phyloP scores from a whole-genome alignment of 1,140 invertebrate species.

The Euwallacea fornicatus region DNA sequence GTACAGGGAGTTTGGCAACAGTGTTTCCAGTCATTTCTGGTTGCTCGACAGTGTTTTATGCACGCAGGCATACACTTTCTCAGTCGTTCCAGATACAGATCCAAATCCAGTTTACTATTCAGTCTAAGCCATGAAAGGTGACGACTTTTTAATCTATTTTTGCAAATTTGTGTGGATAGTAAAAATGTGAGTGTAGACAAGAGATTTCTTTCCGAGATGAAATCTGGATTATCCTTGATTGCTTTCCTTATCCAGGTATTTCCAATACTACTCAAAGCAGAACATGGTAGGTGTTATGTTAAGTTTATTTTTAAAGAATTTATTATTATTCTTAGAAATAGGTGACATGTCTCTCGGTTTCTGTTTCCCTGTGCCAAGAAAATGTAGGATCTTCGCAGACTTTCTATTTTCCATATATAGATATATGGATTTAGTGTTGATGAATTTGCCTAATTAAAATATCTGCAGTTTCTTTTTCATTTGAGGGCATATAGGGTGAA shows the following conservation, averaged over 20 bases:
- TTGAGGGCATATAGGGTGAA: too few relatives aligned
- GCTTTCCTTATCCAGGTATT: slow-evolving; percentile 20
- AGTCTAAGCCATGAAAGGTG: slow-evolving; percentile 31
- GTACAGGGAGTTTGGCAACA: slow-evolving; percentile 20
- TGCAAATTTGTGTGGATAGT: slow-evolving; percentile 21
- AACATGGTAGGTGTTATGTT: slow-evolving; percentile 27
- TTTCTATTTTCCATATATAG: too few relatives aligned
- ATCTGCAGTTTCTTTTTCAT: too few relatives aligned
- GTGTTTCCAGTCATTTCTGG: slow-evolving; percentile 33
- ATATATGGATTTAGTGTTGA: too few relatives aligned
- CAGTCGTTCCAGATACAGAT: slow-evolving; percentile 11
- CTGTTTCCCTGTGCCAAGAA: neutral
- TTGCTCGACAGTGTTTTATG: slow-evolving; percentile 22
- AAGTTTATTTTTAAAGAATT: slow-evolving; percentile 29
- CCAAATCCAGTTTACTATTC: slow-evolving; percentile 25
- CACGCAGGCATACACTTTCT: neutral
- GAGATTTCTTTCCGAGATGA: slow-evolving; percentile 18
- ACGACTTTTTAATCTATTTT: slow-evolving; percentile 26
- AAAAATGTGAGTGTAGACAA: slow-evolving; percentile 12
- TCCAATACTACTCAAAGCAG: slow-evolving; percentile 25
- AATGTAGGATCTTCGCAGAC: too few relatives aligned
- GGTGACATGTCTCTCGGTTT: slow-evolving; percentile 6
- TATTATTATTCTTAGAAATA: slow-evolving; percentile 13
- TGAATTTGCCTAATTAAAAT: too few relatives aligned
- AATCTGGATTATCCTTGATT: slow-evolving; percentile 14